Conservation (phyloP, 2,113 vertebrate species). For the Zonotrichia leucophrys region DNA sequence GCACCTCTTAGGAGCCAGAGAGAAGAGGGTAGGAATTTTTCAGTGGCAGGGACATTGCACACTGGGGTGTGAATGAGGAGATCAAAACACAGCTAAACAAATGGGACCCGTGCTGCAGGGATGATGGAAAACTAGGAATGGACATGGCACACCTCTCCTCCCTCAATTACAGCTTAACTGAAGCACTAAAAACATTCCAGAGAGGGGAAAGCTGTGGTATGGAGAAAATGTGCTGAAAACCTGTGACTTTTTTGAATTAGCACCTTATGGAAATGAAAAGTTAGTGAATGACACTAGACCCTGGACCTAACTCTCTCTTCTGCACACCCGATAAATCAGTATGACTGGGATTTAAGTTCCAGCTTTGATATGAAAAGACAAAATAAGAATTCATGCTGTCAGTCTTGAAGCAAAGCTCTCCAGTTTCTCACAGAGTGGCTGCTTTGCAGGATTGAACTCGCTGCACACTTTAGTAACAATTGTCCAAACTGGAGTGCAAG, state of each 20-base stretch:
- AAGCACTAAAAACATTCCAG: neutral
- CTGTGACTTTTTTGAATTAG: neutral
- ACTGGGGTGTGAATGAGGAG: constrained; percentile 45
- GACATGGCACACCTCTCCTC: neutral
- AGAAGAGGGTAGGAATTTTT: constrained; percentile 54
- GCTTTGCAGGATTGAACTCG: neutral
- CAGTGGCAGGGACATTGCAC: neutral
- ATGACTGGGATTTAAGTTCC: neutral
- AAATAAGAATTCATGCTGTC: neutral
- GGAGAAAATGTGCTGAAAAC: neutral
- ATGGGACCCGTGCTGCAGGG: neutral
- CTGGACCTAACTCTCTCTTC: neutral
- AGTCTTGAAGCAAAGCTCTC: neutral
- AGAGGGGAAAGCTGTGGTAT: neutral
- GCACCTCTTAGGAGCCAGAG: constrained; percentile 39
- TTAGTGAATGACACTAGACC: neutral
- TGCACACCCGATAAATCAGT: neutral
- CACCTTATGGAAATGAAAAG: neutral
- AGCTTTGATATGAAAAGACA: neutral
- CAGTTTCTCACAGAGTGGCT: neutral
- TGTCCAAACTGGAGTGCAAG: neutral
- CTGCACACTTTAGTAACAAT: accelerated
- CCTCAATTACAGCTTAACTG: neutral
- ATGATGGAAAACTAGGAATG: constrained; percentile 4
- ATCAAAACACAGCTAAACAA: constrained; percentile 57